These are phyloP conservation scores for Conchocele bisecta DNA, from an alignment of 2,888 invertebrate species.

Conservation along the genomic window DNA sequence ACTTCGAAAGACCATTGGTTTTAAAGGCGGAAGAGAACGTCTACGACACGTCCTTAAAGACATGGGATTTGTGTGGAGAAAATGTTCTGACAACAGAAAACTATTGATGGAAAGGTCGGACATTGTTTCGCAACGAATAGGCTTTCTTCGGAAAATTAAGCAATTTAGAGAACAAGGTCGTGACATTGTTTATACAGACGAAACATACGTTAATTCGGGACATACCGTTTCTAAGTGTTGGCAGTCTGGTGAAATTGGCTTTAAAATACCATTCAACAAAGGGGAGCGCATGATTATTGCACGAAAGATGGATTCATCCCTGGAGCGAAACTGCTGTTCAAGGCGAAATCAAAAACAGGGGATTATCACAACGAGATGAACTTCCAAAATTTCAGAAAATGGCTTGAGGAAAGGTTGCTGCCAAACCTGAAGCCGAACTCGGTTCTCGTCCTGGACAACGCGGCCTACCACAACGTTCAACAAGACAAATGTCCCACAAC, in stretches of 20 bases:
- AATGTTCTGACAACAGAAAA: slow-evolving; percentile 1
- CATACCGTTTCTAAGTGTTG: slow-evolving; percentile 16
- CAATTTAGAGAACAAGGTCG: background rate
- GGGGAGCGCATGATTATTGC: slow-evolving; percentile 13
- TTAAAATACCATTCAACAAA: background rate
- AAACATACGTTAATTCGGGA: slow-evolving; percentile 6
- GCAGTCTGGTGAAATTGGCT: background rate
- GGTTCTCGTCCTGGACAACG: slow-evolving; percentile 13
- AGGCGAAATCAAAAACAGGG: background rate
- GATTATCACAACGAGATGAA: slow-evolving; percentile 18
- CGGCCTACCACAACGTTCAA: slow-evolving; percentile 17
- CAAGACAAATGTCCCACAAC: slow-evolving; percentile 1
- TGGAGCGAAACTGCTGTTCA: background rate
- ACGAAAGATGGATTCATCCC: background rate
- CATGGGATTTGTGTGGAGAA: background rate
- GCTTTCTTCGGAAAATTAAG: background rate
- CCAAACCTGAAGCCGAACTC: slow-evolving; percentile 1
- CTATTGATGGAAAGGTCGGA: background rate
- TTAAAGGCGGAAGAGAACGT: background rate
- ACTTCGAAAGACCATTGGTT: background rate
- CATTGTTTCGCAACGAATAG: background rate
- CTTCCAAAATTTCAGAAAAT: slow-evolving; percentile 6
- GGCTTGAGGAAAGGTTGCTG: background rate
- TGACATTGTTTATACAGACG: slow-evolving; percentile 4
- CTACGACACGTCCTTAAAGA: background rate